Base-by-base conservation (phyloP, 1,140 invertebrate genomes). In the Idris sp. region DNA sequence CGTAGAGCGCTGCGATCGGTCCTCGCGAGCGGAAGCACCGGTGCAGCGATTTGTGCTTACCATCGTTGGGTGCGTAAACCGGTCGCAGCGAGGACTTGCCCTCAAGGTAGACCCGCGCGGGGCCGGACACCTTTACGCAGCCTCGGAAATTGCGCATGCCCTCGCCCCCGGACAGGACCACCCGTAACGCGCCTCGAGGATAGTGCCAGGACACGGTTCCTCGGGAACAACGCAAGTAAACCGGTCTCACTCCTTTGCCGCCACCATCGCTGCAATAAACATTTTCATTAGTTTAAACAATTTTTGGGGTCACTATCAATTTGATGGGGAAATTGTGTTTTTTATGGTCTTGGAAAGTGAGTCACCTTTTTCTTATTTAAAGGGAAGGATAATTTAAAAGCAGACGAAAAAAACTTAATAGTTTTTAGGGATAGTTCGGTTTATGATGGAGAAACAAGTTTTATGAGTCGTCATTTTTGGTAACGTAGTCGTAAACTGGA, bases 211-310 rank as follows among this genome's bases (percentile, higher is more conserved):
- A 87, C 0, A 95, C 89, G 0, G 87, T 86, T 8, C 94, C 94
- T 43, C 92, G 91, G 1, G 91, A 88, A 76, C 94, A 95, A 13
- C 93, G 89, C 14, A 95, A 89, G 84, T 94, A 94, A 4, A 94
- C 92, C 0, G 93, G 93, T 16, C 92, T 91, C 4, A 95, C 93
- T 2, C 91, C 92, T 43, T 92, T 89, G 0, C 86, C 88, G 16
- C 84, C 84, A 5, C 85, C 84, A 14, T 83, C 84, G 49, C 86
- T 86, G 77, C 6, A 82, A 83, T n/a, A n/a, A n/a, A 5, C n/a
- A 6, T 15, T 30, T 30, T 30, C 9, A 9, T 30, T 30, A 30
- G 5, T 6, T 30, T n/a, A n/a, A n/a, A n/a, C n/a, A n/a, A n/a
- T n/a, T n/a, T n/a, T n/a, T n/a, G n/a, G n/a, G n/a, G n/a, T n/a